Conservation (phyloP, 2,888 invertebrate genomes). For the Pterostichus madidus region DNA sequence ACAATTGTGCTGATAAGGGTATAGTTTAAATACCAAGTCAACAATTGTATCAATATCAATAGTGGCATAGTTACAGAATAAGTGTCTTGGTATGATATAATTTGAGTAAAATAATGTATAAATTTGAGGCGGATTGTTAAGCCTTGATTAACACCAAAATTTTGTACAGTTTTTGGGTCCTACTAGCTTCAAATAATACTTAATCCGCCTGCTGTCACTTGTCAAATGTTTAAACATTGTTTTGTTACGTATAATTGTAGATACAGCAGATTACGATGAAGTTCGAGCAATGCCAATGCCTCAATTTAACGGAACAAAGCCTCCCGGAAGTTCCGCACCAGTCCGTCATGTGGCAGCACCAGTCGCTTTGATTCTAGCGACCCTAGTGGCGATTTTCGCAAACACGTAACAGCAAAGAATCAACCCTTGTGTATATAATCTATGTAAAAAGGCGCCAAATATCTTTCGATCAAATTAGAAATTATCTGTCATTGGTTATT, state of each 20-base stretch:
- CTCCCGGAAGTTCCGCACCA: slow-evolving; percentile 68
- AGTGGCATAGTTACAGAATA: too few species aligned
- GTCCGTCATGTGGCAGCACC: slow-evolving; percentile 68
- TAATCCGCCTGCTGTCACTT: neutral
- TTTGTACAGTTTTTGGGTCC: slow-evolving; percentile 24
- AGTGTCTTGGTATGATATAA: too few species aligned
- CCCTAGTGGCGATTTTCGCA: slow-evolving; percentile 68
- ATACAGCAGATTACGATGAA: neutral
- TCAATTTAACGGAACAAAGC: slow-evolving; percentile 50
- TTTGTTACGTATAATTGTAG: slow-evolving; percentile 17
- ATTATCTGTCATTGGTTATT: slow-evolving; percentile 33
- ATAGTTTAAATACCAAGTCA: too few species aligned
- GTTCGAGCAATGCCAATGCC: slow-evolving; percentile 1
- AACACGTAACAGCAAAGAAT: slow-evolving; percentile 68
- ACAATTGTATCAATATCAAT: too few species aligned
- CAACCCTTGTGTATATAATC: slow-evolving; percentile 43
- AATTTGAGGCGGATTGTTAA: too few species aligned
- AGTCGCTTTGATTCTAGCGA: slow-evolving; percentile 67
- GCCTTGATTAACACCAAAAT: neutral
- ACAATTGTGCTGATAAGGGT: too few species aligned
- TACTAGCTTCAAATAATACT: slow-evolving; percentile 30
- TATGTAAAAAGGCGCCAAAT: slow-evolving; percentile 61
- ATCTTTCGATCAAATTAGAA: slow-evolving; percentile 54
- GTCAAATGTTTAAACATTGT: slow-evolving; percentile 21
- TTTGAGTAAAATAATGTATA: too few species aligned